Evolutionary conservation across 2,888 invertebrate genomes (phyloP), one percentile per base, ranked within the genome.

Genomic region (Aethes cnicana): DNA sequence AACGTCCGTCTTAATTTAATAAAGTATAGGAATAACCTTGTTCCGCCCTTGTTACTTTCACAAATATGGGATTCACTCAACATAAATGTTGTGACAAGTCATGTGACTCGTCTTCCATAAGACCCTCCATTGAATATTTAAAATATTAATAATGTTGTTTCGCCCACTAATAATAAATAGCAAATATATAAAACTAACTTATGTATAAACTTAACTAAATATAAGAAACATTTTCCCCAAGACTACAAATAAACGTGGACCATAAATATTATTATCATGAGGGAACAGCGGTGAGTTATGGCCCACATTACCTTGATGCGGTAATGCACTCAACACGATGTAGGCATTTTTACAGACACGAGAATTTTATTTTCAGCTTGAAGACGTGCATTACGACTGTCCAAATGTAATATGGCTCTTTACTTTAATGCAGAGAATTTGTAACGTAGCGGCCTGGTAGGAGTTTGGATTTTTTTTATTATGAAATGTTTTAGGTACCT

Each of bases 301-400:
- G 53, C 62, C 17, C 28, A 59, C 71, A 73, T 74, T 66, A 69
- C 68, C 65, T 54, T 72, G 68, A 75, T 69, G 68, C 62, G 47
- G 62, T 68, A 71, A 68, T 73, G 74, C 74, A 76, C 76, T 75
- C 69, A 71, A 61, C 66, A 57, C 55, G 57, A 59, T 56, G 61
- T 58, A 52, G 59, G 63, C 68, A 71, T 69, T 69, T 58, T 30
- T 35, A 36, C 48, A 63, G 69, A 71, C 62, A 68, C 65, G 61
- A n/a, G 53, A 57, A 60, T 66, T 69, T 68, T 68, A 69, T 66
- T 63, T 64, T 56, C 57, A 53, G 48, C 37, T 42, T 26, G 35
- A 39, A 26, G 35, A 18, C 50, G 16, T 54, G 53, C 49, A 57
- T 57, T 60, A 57, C 18, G 44, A 14, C 35, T 35, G 17, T 23